Conservation (phyloP, 1,140 invertebrate species). For the Drosophila nigromelanica region DNA sequence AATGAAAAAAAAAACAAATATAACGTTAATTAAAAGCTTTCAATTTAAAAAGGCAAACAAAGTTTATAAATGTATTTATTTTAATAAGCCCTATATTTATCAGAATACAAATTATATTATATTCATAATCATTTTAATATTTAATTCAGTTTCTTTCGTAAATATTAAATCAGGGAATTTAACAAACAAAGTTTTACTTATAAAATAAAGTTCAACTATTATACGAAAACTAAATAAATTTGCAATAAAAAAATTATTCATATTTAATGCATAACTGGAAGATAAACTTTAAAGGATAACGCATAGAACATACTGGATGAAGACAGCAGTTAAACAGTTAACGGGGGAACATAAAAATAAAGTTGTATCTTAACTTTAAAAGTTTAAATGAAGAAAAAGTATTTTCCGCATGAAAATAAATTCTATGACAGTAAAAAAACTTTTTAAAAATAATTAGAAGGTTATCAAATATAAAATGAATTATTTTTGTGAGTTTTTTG, state of each 20-base stretch:
- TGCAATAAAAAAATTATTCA: background rate
- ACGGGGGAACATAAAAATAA: background rate
- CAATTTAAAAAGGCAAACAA: background rate
- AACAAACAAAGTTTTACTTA: background rate
- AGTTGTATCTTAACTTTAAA: no score
- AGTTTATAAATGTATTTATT: background rate
- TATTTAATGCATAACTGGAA: background rate
- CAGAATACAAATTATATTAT: background rate
- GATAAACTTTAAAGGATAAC: background rate
- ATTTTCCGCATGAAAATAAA: no score
- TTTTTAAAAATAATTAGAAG: no score
- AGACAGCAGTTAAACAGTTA: background rate
- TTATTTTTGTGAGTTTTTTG: no score
- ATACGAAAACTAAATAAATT: background rate
- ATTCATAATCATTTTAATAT: background rate
- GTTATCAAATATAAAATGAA: no score
- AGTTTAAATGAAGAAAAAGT: no score
- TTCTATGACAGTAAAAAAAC: no score
- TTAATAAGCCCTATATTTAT: background rate
- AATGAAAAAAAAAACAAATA: constrained; percentile 38
- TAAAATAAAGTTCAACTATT: background rate
- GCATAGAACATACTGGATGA: background rate
- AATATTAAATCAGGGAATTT: no score
- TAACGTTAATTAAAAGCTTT: constrained; percentile 9
- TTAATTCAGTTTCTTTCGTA: no score